Percentiles rank a stretch among this genome's conserved stretches.
These are phyloP conservation scores for Phrixothrix hirtus DNA, from an alignment of 2,888 invertebrate genomes.

Conservation along the genomic window DNA sequence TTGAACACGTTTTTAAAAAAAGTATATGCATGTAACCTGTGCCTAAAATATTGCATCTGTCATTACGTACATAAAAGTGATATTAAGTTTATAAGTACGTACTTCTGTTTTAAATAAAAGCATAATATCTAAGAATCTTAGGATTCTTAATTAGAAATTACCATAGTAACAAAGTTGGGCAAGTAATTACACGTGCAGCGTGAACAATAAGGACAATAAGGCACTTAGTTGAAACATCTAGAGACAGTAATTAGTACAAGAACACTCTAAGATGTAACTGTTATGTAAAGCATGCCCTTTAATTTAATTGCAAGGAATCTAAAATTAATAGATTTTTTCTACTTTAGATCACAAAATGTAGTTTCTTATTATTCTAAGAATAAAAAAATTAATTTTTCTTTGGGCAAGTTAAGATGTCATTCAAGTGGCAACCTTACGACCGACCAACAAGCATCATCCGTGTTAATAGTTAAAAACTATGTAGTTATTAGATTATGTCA, in stretches of 20 bases:
- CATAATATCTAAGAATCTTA: constrained; percentile 35
- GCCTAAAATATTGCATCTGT: too few relatives aligned
- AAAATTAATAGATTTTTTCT: too few relatives aligned
- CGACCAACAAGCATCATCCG: constrained; percentile 13
- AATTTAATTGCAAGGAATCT: constrained; percentile 2
- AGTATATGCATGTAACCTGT: too few relatives aligned
- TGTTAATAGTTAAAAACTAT: constrained; percentile 5
- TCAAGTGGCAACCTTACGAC: constrained; percentile 3
- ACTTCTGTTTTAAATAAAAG: constrained; percentile 8
- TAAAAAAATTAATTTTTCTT: not conserved
- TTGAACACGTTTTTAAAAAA: too few relatives aligned
- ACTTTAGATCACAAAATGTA: too few relatives aligned
- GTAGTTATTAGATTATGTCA: constrained; percentile 24
- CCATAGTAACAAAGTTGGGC: constrained; percentile 44
- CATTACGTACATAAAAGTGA: too few relatives aligned
- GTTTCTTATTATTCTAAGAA: too few relatives aligned
- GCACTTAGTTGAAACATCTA: constrained; percentile 39
- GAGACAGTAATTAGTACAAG: constrained; percentile 40
- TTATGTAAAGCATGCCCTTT: constrained; percentile 15
- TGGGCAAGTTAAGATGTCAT: constrained; percentile 8
- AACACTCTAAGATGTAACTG: constrained; percentile 22
- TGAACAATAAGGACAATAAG: constrained; percentile 38
- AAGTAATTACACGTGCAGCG: constrained; percentile 40
- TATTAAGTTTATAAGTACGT: too few relatives aligned
- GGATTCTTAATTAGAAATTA: constrained; percentile 45